Evolutionary conservation across 1,140 invertebrate genomes (phyloP).

Genomic region (Ips nitidus): DNA sequence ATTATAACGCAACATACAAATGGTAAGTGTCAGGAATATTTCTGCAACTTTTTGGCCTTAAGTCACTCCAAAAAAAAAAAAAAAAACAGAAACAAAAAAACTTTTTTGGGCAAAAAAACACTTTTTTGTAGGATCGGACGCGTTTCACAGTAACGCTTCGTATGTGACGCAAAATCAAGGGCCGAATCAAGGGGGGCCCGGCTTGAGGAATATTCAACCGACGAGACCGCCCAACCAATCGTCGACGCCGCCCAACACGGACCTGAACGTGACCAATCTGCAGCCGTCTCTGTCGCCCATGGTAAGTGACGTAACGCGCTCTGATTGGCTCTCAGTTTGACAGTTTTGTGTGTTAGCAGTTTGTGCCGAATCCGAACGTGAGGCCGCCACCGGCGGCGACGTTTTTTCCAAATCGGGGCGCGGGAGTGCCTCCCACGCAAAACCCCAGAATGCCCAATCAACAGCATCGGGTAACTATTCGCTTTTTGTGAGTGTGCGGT

Average conservation of each 20-base stretch:
- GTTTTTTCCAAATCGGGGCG: neutral
- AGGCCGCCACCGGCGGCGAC: neutral
- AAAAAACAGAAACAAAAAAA: too few relatives aligned
- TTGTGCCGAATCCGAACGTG: conserved; percentile 10
- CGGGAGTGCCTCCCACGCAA: conserved; percentile 44
- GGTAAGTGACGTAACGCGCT: conserved; percentile 29
- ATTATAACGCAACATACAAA: conserved; percentile 22
- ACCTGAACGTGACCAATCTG: conserved; percentile 47
- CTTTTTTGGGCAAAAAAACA: too few relatives aligned
- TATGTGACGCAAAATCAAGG: conserved; percentile 44
- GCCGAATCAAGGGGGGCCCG: conserved; percentile 43
- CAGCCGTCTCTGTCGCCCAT: conserved; percentile 43
- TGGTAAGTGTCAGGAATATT: conserved; percentile 19
- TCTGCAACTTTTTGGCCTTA: neutral
- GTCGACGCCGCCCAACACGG: conserved; percentile 49
- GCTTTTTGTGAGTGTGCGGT: neutral
- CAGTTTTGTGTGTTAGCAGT: conserved; percentile 19
- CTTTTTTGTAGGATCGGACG: conserved; percentile 40
- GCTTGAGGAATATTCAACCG: conserved; percentile 41
- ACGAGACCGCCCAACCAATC: conserved; percentile 50
- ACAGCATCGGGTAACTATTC: conserved; percentile 41
- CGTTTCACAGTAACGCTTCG: conserved; percentile 26
- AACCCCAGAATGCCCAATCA: conserved; percentile 46
- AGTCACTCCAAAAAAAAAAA: too few relatives aligned
- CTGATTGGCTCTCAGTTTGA: too few relatives aligned